phyloP scores from a whole-genome alignment of 2,113 vertebrate species.

The Mus musculus region GRCm39 chr15:102479501-102480000 shows the following conservation, averaged over 20 bases:
- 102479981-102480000: neutral
- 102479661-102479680: slow-evolving; percentile 49
- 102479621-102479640: slow-evolving; percentile 56
- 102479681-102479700: slow-evolving; percentile 46
- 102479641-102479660: slow-evolving; percentile 43
- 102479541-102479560: slow-evolving; percentile 18
- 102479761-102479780: slow-evolving; percentile 62
- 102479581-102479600: slow-evolving; percentile 30
- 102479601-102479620: slow-evolving; percentile 43
- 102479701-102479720: slow-evolving; percentile 54
- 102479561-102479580: slow-evolving; percentile 37
- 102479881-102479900: neutral
- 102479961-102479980: neutral
- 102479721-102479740: slow-evolving; percentile 11
- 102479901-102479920: neutral
- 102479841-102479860: neutral
- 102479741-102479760: slow-evolving; percentile 53
- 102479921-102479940: neutral
- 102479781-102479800: neutral
- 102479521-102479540: slow-evolving; percentile 54
- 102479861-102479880: neutral
- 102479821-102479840: neutral
- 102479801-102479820: neutral
- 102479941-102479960: neutral
- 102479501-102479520: slow-evolving; percentile 52